phyloP scores from a whole-genome alignment of 2,113 vertebrate species.

The Sinocyclocheilus anshuiensis region DNA sequence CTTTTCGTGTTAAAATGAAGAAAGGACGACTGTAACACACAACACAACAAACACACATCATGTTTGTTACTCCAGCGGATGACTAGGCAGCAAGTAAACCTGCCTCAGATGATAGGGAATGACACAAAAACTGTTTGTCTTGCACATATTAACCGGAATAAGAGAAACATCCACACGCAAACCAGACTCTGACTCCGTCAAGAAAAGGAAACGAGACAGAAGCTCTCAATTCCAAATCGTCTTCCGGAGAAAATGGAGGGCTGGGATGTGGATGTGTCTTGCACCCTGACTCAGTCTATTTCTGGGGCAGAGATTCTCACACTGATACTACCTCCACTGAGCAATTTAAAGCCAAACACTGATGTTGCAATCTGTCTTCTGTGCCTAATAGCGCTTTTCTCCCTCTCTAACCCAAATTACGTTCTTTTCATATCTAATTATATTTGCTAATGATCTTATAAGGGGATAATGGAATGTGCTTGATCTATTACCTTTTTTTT shows the following conservation, averaged over 20 bases:
- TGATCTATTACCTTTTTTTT: conserved; percentile 83
- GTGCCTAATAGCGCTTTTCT: conserved; percentile 83
- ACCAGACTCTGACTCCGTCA: neutral
- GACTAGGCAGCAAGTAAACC: conserved; percentile 17
- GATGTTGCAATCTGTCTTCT: conserved; percentile 82
- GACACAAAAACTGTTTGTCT: conserved; percentile 9
- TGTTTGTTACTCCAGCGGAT: conserved; percentile 22
- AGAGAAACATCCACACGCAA: neutral
- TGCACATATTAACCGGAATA: neutral
- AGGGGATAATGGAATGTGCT: conserved; percentile 85
- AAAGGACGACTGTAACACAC: conserved; percentile 9
- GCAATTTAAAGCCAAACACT: conserved; percentile 84
- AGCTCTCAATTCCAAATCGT: neutral
- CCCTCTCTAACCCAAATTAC: conserved; percentile 81
- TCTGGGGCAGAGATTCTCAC: conserved; percentile 79
- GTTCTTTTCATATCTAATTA: conserved; percentile 85
- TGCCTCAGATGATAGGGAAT: conserved; percentile 1
- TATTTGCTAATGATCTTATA: conserved; percentile 86
- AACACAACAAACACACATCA: conserved; percentile 56
- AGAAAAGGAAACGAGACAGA: neutral
- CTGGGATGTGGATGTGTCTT: conserved; percentile 66
- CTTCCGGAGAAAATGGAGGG: conserved; percentile 19
- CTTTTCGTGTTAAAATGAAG: conserved; percentile 11
- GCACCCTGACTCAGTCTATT: conserved; percentile 69
- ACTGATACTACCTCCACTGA: conserved; percentile 81